Evolutionary conservation across 1,140 invertebrate genomes (phyloP), one percentile per base, ranked within the genome.

Genomic region (Sarcophaga peregrina): DNA sequence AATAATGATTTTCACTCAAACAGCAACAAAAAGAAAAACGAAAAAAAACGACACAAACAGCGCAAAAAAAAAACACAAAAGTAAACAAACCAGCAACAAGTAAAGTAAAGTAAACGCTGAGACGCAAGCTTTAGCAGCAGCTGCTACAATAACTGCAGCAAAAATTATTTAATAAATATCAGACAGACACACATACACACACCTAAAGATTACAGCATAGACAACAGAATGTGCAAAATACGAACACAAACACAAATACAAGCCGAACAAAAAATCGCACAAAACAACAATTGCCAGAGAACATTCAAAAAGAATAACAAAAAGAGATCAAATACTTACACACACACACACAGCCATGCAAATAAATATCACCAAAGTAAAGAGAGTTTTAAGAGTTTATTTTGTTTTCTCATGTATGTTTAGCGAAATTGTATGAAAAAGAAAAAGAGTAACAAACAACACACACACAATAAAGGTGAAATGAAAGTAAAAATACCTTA

Each of bases 121-220:
- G 82, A 47, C 20, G 68, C 25, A 37, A 37, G 4, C 25, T 37
- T 37, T 4, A 37, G 48, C 72, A 50, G 62, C 73, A 83, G 25
- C 58, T 45, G 46, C 80, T 58, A 20, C 74, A 82, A 52, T 82
- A 84, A 75, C 72, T 81, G 83, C 46, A 37, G 25, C 20, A 47
- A 45, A 48, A 83, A 83, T 76, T 52, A 80, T 54, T 80, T 52
- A 58, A 81, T 52, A 72, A 84, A 80, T 52, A 84, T 81, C 17
- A 82, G 52, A 74, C 45, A 74, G 6, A 58, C 25, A 37, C 25
- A 37, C 25, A 37, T 4, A 4, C 25, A 37, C 25, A 37, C 25
- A 37, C 25, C 25, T 37, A 37, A 37, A 37, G 1, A 37, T 37
- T 37, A 37, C 25, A 37, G 25, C 25, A 37, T 37, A 37, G 25